These are phyloP conservation scores for Phoebastria nigripes DNA, from an alignment of 2,797 vertebrate genomes.

Conservation along the genomic window DNA sequence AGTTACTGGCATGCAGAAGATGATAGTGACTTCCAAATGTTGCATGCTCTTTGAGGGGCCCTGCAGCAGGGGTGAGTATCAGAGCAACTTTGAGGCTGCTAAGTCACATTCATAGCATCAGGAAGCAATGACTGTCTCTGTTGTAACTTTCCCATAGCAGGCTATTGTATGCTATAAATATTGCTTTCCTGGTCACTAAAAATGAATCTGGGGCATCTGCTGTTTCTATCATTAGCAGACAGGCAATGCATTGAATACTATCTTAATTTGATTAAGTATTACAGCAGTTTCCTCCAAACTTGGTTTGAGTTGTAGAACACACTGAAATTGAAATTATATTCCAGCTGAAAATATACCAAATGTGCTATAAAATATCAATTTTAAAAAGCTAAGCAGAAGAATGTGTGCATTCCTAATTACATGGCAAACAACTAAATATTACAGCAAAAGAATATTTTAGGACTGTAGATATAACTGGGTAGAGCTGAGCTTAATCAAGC, in stretches of 20 bases:
- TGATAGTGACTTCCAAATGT: not conserved
- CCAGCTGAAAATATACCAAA: not conserved
- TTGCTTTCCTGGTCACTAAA: not conserved
- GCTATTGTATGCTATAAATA: not conserved
- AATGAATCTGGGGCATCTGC: not conserved
- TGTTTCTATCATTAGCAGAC: not conserved
- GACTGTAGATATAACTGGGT: not conserved
- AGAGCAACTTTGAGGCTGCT: not conserved
- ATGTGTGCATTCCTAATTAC: not conserved
- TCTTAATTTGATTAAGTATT: not conserved
- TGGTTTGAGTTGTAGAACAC: not conserved
- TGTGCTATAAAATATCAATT: not conserved
- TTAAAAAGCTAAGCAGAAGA: not conserved
- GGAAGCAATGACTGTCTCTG: not conserved
- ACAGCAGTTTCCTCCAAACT: not conserved
- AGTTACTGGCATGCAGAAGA: not conserved
- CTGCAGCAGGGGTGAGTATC: not conserved
- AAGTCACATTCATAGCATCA: rapidly evolving
- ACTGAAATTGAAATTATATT: not conserved
- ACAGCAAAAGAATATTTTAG: not conserved
- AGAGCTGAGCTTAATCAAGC: not conserved
- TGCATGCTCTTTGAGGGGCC: not conserved
- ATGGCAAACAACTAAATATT: not conserved
- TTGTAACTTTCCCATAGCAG: not conserved
- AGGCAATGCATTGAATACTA: not conserved